Evolutionary conservation across 2,797 vertebrate genomes (phyloP).

Genomic region (Channallabes apus): DNA sequence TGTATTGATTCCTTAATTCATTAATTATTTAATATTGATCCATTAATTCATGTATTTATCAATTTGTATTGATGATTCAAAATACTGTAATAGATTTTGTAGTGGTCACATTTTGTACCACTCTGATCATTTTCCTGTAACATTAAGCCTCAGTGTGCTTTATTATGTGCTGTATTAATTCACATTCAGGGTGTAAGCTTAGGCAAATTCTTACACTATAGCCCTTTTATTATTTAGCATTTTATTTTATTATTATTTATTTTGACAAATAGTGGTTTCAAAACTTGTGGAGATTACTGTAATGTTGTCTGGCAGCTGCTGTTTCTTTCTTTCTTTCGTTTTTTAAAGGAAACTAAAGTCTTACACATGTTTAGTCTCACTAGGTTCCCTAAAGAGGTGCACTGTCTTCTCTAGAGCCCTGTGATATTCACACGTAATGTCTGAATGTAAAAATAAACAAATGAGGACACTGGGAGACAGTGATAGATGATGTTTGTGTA

Average conservation of each 20-base stretch:
- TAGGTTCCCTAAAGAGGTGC: conserved; percentile 13
- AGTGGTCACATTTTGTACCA: background rate
- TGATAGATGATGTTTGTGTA: conserved; percentile 57
- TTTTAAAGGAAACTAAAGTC: conserved; percentile 40
- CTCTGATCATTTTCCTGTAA: background rate
- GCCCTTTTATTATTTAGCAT: background rate
- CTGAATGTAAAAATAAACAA: conserved; percentile 49
- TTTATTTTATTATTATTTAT: background rate
- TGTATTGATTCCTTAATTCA: too few relatives aligned
- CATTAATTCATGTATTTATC: too few relatives aligned
- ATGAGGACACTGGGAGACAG: conserved; percentile 13
- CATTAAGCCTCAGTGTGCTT: background rate
- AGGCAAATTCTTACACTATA: background rate
- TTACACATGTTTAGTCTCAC: conserved; percentile 47
- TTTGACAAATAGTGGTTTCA: background rate
- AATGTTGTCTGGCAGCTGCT: conserved; percentile 7
- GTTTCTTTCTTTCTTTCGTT: background rate
- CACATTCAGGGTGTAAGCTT: too few relatives aligned
- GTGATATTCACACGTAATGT: conserved; percentile 44
- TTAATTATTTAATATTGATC: too few relatives aligned
- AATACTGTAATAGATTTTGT: too few relatives aligned
- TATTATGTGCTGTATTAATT: background rate
- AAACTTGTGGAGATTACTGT: background rate
- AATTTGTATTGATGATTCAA: too few relatives aligned
- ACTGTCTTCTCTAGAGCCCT: conserved; percentile 9